A percentile compares a stretch with the other conserved stretches of the same genome.
phyloP scores from a whole-genome alignment of 2,888 invertebrate genomes.

The Metacarcinus magister region DNA sequence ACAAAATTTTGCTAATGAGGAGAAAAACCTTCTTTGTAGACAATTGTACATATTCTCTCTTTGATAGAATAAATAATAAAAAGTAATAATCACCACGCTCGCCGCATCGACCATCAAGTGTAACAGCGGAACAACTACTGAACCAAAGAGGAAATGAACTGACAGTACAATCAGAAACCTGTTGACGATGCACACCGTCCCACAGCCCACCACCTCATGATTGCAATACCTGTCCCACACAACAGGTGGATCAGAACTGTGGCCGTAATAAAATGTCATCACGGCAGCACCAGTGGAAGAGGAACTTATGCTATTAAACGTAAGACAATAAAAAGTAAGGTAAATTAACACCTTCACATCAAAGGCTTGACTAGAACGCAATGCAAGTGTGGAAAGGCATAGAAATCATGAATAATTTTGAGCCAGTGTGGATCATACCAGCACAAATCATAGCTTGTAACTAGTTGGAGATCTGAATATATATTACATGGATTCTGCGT shows the following conservation, averaged over 20 bases:
- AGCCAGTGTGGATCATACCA: neutral
- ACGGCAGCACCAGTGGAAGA: neutral
- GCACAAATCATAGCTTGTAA: neutral
- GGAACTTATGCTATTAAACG: neutral
- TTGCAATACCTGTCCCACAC: neutral
- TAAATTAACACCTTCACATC: too few species aligned
- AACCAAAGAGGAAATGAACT: neutral
- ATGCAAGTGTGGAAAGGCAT: neutral
- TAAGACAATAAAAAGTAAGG: neutral
- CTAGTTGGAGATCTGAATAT: neutral
- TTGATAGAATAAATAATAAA: too few species aligned
- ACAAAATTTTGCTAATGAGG: too few species aligned
- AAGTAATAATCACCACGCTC: too few species aligned
- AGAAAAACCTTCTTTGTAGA: too few species aligned
- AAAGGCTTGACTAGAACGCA: neutral
- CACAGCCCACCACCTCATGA: neutral
- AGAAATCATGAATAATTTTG: neutral
- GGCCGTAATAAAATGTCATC: neutral
- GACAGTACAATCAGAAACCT: neutral
- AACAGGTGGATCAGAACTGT: neutral
- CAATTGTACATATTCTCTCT: too few species aligned
- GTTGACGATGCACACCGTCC: neutral
- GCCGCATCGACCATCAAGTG: neutral
- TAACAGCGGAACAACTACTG: neutral
- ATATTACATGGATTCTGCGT: neutral